Evolutionary conservation across 2,113 vertebrate genomes (phyloP).

Genomic region (Callipepla squamata): DNA sequence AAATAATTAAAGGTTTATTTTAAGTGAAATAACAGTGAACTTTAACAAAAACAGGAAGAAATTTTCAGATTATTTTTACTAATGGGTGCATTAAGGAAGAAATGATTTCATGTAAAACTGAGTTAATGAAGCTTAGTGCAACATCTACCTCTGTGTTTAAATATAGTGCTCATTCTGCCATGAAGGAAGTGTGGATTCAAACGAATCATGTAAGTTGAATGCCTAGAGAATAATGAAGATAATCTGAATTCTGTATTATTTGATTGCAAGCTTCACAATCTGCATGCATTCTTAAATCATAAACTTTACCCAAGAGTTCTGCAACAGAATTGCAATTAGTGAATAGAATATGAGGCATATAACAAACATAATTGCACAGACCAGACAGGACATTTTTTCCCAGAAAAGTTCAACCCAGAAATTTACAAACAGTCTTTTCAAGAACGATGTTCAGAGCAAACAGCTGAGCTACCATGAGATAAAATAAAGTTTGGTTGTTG

Average conservation of each 20-base stretch:
- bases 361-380: not conserved
- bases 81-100: not conserved
- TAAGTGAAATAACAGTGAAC: not conserved
- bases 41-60: not conserved
- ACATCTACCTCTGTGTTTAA: not conserved
- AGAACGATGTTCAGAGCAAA: not conserved
- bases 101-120: not conserved
- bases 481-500: not conserved
- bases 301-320: not conserved
- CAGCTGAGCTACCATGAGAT: not conserved
- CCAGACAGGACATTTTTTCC: not conserved
- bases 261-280: not conserved
- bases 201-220: not conserved
- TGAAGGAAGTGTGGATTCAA: not conserved
- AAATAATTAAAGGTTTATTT: slow-evolving; percentile 54
- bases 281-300: not conserved
- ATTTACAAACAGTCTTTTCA: not conserved
- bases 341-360: not conserved
- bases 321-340: not conserved
- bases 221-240: not conserved
- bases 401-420: not conserved
- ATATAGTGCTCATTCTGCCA: not conserved
- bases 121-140: not conserved
- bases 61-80: not conserved
- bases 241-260: not conserved